Conservation (phyloP, 2,888 invertebrate genomes). For the Hyposoter dolosus region DNA sequence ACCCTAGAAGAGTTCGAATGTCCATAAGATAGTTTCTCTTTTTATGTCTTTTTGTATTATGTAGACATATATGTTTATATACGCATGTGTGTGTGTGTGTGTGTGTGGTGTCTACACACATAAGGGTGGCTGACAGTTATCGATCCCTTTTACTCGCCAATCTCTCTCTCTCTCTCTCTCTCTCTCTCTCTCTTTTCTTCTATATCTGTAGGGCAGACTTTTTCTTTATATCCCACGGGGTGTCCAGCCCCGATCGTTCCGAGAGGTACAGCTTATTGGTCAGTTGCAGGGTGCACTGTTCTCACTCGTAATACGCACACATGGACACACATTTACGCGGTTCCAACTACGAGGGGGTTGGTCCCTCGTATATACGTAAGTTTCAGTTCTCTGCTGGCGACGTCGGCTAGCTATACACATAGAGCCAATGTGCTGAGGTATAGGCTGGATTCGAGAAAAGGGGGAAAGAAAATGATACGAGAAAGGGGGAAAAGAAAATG, state of each 20-base stretch:
- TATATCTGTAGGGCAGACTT: conserved; percentile 31
- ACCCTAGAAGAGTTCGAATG: conserved; percentile 59
- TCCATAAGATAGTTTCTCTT: conserved; percentile 44
- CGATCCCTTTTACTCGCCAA: conserved; percentile 60
- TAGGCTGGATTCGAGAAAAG: conserved; percentile 42
- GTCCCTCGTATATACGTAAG: neutral
- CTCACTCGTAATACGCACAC: conserved; percentile 44
- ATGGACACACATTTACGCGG: neutral
- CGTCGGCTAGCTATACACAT: conserved; percentile 1
- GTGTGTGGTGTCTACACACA: neutral
- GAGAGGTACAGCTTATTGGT: conserved; percentile 82
- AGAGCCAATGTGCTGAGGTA: neutral
- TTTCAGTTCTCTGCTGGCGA: conserved; percentile 20
- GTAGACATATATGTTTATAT: neutral
- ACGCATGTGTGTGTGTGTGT: neutral
- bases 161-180: conserved; percentile 12
- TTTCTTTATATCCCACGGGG: conserved; percentile 66
- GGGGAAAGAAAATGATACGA: conserved; percentile 60
- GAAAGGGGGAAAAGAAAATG: conserved; percentile 59
- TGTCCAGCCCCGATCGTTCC: conserved; percentile 74
- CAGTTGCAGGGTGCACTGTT: conserved; percentile 80
- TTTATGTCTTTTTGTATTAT: conserved; percentile 39
- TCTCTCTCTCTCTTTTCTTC: conserved; percentile 30
- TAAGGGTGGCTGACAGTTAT: conserved; percentile 55
- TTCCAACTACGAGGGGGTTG: conserved; percentile 38